A percentile compares a stretch with the other conserved stretches of the same genome.
phyloP scores from a whole-genome alignment of 2,888 invertebrate genomes.

The Tenodera sinensis region DNA sequence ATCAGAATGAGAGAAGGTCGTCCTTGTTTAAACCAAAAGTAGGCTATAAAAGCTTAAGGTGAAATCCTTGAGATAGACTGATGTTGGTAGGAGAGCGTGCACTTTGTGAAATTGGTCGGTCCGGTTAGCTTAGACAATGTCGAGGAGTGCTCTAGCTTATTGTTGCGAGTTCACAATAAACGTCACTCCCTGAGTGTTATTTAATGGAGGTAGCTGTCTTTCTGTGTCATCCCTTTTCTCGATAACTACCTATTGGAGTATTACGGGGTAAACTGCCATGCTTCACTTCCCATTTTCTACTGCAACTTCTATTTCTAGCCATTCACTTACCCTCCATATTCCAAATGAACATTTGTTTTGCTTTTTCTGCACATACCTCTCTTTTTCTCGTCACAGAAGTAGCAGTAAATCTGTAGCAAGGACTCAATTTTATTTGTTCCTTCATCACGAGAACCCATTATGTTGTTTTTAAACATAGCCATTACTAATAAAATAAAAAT shows the following conservation, averaged over 20 bases:
- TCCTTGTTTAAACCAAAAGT: neutral
- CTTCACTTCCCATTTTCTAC: neutral
- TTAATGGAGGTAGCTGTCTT: neutral
- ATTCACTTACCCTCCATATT: too few relatives aligned
- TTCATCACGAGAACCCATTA: too few relatives aligned
- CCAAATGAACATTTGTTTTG: too few relatives aligned
- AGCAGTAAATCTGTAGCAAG: too few relatives aligned
- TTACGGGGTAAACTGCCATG: neutral
- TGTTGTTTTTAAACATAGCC: too few relatives aligned
- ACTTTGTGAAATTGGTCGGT: neutral
- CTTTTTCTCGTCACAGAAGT: too few relatives aligned
- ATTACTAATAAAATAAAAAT: too few relatives aligned
- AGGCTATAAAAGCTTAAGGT: neutral
- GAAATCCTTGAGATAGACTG: neutral
- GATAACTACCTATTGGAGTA: neutral
- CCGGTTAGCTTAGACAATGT: neutral
- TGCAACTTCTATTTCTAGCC: too few relatives aligned
- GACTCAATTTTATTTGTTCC: too few relatives aligned
- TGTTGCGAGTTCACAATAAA: neutral
- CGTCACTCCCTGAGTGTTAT: neutral
- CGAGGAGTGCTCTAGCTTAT: neutral
- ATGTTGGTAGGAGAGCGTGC: neutral
- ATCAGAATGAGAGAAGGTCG: too few relatives aligned
- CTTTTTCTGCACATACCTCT: too few relatives aligned
- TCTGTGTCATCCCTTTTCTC: neutral